phyloP scores from a whole-genome alignment of 1,140 invertebrate species.

The Bicyclus anynana region DNA sequence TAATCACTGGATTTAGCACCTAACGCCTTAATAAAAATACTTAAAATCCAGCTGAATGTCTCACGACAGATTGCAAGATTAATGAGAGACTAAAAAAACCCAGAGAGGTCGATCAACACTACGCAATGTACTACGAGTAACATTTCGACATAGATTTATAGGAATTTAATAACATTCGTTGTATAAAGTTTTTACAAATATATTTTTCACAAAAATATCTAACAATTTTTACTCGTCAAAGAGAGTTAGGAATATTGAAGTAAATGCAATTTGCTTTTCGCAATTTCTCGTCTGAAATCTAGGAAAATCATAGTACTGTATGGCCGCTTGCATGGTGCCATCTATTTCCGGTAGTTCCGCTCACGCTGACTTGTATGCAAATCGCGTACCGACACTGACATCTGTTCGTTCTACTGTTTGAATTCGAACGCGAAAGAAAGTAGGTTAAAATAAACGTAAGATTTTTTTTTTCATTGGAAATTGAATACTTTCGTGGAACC shows the following conservation, averaged over 20 bases:
- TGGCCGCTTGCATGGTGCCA: constrained; percentile 7
- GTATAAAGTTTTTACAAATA: too few species aligned
- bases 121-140: too few species aligned
- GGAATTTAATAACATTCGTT: too few species aligned
- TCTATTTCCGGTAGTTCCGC: constrained; percentile 20
- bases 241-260: background rate
- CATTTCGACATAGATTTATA: too few species aligned
- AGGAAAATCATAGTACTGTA: constrained; percentile 6
- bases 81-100: too few species aligned
- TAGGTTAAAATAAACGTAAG: constrained; percentile 16
- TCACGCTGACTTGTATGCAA: constrained; percentile 16
- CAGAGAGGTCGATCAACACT: too few species aligned
- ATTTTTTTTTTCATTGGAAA: background rate
- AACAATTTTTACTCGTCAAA: background rate
- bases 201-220: background rate
- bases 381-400: constrained; percentile 8
- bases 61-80: too few species aligned
- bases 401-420: constrained; percentile 10
- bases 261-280: background rate
- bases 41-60: too few species aligned
- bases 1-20: too few species aligned
- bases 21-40: too few species aligned
- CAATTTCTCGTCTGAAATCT: background rate
- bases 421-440: constrained; percentile 13
- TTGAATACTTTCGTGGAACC: background rate